Percentiles rank a stretch among this genome's conserved stretches.
These are phyloP conservation scores for Pithys albifrons DNA, from an alignment of 2,113 vertebrate genomes.

Conservation along the genomic window DNA sequence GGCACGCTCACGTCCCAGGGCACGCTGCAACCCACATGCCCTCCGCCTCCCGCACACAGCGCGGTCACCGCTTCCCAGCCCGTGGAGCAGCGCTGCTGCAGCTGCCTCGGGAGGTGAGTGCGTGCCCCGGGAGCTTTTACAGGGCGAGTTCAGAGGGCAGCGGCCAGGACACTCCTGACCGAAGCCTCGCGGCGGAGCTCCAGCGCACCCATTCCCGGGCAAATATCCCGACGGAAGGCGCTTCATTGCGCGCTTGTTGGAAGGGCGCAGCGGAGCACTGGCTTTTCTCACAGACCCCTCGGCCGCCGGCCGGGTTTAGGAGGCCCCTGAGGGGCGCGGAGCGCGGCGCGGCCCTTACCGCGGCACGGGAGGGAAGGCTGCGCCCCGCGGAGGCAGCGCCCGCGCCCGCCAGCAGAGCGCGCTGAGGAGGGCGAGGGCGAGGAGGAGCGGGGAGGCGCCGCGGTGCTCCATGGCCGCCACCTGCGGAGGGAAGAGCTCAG, in stretches of 20 bases:
- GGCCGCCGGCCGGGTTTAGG: neutral
- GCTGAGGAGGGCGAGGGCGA: constrained; percentile 82
- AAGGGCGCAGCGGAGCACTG: rapidly evolving
- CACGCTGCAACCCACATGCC: neutral
- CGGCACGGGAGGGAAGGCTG: constrained; percentile 19
- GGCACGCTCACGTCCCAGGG: neutral
- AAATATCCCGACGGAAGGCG: neutral
- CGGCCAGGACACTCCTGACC: rapidly evolving
- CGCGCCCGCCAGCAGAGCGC: constrained; percentile 81
- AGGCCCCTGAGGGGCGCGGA: neutral
- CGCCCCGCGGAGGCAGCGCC: constrained; percentile 40
- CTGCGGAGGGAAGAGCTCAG: constrained; percentile 42
- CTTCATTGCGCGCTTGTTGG: neutral
- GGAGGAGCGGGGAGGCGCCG: constrained; percentile 82
- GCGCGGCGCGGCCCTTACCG: constrained; percentile 75
- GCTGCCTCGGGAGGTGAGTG: neutral
- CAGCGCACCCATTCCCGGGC: rapidly evolving
- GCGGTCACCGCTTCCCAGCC: neutral
- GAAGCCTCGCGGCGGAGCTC: neutral
- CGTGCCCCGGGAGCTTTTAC: neutral
- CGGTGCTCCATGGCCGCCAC: constrained; percentile 83
- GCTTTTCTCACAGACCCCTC: neutral
- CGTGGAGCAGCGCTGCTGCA: neutral
- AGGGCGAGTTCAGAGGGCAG: neutral
- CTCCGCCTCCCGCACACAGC: rapidly evolving